Evolutionary conservation across 2,888 invertebrate genomes (phyloP).

Genomic region (Habrosyne pyritoides): DNA sequence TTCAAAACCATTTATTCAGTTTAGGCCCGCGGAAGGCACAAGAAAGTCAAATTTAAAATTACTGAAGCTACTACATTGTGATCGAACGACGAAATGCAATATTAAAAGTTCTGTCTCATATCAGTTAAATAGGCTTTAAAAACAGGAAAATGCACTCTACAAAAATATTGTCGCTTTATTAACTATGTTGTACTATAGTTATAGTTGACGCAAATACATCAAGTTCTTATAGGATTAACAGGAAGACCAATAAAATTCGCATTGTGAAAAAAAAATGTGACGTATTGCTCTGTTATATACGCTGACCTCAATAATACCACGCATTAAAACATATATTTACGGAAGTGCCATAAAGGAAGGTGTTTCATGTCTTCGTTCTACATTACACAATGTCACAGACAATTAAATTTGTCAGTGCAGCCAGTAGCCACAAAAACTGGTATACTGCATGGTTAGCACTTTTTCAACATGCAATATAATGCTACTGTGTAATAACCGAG

Average conservation of each 20-base stretch:
- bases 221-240: not conserved
- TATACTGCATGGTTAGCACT: constrained; percentile 24
- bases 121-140: too few species aligned
- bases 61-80: too few species aligned
- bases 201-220: too few species aligned
- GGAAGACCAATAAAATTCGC: not conserved
- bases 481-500: constrained; percentile 49
- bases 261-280: not conserved
- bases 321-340: constrained; percentile 7
- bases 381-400: constrained; percentile 4
- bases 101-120: too few species aligned
- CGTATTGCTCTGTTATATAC: not conserved
- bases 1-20: too few species aligned
- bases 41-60: too few species aligned
- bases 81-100: too few species aligned
- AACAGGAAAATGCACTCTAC: too few species aligned
- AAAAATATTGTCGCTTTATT: too few species aligned
- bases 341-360: constrained; percentile 9
- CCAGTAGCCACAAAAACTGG: constrained; percentile 36
- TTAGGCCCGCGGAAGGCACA: too few species aligned
- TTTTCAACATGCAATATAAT: constrained; percentile 38
- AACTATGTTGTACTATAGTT: too few species aligned
- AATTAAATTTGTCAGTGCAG: not conserved
- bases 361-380: constrained; percentile 8
- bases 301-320: constrained; percentile 5